Evolutionary conservation across 2,888 invertebrate genomes (phyloP).

Genomic region (Chrysolina oricalcia): DNA sequence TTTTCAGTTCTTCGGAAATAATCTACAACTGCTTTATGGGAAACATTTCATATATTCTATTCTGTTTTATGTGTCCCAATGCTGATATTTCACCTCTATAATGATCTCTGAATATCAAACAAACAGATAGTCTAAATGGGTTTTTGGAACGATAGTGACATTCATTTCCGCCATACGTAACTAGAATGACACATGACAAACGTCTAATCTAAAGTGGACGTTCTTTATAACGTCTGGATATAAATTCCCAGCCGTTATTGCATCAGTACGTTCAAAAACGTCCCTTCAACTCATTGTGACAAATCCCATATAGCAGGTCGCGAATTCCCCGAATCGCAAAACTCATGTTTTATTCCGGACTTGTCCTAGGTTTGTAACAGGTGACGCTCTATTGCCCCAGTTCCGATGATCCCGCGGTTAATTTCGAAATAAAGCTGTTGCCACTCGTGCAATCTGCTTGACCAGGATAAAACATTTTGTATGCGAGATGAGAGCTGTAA

Average conservation of each 20-base stretch:
- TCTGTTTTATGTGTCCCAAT: too few species aligned
- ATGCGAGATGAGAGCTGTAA: background rate
- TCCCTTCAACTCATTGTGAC: background rate
- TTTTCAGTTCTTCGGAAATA: too few species aligned
- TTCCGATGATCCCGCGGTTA: slow-evolving; percentile 6
- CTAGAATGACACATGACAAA: background rate
- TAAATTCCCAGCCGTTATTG: background rate
- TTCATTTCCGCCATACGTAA: too few species aligned
- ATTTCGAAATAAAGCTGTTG: background rate
- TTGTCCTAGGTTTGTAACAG: slow-evolving; percentile 15
- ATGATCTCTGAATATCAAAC: too few species aligned
- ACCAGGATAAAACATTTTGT: background rate
- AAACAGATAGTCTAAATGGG: too few species aligned
- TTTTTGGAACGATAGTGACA: too few species aligned
- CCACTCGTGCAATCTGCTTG: background rate
- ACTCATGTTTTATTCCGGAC: slow-evolving; percentile 11
- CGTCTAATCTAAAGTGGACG: background rate
- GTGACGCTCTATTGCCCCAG: background rate
- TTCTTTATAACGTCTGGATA: background rate
- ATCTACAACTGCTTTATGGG: too few species aligned
- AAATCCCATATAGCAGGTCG: background rate
- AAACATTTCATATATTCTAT: too few species aligned
- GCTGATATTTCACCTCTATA: too few species aligned
- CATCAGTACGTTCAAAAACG: background rate
- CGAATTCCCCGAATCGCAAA: background rate